These are phyloP conservation scores for Aselliscus stoliczkanus DNA, from an alignment of 2,797 vertebrate species.

Conservation along the genomic window DNA sequence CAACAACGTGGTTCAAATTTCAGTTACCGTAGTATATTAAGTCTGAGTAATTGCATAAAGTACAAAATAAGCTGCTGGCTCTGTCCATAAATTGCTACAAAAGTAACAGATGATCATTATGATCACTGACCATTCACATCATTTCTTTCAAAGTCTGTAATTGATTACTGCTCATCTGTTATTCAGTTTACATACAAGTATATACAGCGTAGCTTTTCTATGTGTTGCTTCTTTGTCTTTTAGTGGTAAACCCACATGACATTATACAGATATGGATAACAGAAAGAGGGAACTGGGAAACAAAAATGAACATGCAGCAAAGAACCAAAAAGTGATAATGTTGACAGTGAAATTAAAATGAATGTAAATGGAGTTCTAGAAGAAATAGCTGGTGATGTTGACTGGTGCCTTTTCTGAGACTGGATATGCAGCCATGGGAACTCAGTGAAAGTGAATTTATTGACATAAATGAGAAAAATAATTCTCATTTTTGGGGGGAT, in stretches of 20 bases:
- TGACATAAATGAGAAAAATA: conserved; percentile 44
- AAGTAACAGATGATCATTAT: not conserved
- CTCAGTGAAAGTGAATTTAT: not conserved
- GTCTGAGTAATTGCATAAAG: not conserved
- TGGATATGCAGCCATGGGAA: not conserved
- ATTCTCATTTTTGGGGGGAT: not conserved
- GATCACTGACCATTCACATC: not conserved
- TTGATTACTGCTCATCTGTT: not conserved
- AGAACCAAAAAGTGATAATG: not conserved
- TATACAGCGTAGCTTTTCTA: not conserved
- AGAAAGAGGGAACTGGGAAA: not conserved
- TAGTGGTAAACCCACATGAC: not conserved
- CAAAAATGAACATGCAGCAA: not conserved
- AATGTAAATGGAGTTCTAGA: not conserved
- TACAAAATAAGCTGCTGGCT: not conserved
- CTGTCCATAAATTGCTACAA: not conserved
- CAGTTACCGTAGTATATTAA: not conserved
- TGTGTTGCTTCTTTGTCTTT: not conserved
- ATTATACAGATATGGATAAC: not conserved
- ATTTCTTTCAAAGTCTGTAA: not conserved
- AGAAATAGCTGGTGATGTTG: not conserved
- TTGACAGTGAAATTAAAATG: not conserved
- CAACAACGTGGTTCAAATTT: not conserved
- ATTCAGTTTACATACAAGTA: not conserved
- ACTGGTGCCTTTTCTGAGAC: not conserved